Evolutionary conservation across 64 coral and sea anemone genomes (phyloP).

Genomic region (Dendrophyllia cribrosa): DNA sequence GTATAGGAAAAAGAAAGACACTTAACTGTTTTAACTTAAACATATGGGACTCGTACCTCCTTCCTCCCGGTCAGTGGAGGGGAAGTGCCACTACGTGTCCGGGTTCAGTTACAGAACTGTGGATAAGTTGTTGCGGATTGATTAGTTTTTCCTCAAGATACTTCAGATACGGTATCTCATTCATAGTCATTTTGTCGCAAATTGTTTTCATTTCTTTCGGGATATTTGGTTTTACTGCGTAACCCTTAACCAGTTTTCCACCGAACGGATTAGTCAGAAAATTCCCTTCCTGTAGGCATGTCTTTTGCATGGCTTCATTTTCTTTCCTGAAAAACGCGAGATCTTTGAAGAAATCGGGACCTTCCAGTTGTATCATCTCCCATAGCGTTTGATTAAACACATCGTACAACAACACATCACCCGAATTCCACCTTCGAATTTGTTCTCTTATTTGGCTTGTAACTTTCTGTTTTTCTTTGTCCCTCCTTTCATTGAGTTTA

Average conservation of each 20-base stretch:
- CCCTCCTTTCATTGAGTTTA: not conserved
- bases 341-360: slow-evolving; percentile 51
- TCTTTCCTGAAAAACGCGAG: not conserved
- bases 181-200: not conserved
- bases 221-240: not conserved
- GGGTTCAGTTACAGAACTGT: no score
- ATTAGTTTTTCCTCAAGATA: not conserved
- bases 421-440: no score
- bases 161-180: slow-evolving; percentile 5
- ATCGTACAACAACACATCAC: not conserved
- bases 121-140: no score
- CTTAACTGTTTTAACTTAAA: no score
- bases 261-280: not conserved
- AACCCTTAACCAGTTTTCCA: not conserved
- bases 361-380: slow-evolving; percentile 59
- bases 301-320: not conserved
- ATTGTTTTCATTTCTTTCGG: not conserved
- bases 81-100: no score
- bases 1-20: no score
- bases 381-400: slow-evolving; percentile 69
- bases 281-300: not conserved
- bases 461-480: slow-evolving; percentile 6
- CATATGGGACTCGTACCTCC: no score
- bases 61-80: no score
- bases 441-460: not conserved